phyloP scores from a whole-genome alignment of 2,888 invertebrate genomes.

The Clostera curtula region DNA sequence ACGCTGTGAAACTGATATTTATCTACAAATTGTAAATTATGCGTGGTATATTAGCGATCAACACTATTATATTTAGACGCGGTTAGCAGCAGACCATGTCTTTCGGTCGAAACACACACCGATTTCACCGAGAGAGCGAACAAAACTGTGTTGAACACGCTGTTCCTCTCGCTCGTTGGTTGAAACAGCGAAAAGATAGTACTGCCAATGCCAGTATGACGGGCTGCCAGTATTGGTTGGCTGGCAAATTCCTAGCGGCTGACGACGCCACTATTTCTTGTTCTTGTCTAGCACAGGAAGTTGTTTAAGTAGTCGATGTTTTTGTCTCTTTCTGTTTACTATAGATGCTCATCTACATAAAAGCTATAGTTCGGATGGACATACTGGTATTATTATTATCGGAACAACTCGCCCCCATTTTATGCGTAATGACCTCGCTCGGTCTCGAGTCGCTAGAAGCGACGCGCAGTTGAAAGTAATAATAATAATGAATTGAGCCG shows the following conservation, averaged over 20 bases:
- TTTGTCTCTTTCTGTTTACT: conserved; percentile 21
- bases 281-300: conserved; percentile 33
- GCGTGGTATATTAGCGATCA: conserved; percentile 24
- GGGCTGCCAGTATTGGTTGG: conserved; percentile 57
- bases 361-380: conserved; percentile 21
- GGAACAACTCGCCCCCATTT: conserved; percentile 36
- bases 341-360: conserved; percentile 23
- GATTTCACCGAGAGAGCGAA: conserved; percentile 28
- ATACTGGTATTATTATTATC: conserved; percentile 37
- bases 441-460: conserved; percentile 24
- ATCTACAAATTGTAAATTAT: conserved; percentile 39
- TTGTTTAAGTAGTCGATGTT: conserved; percentile 7
- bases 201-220: conserved; percentile 48
- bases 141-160: conserved; percentile 28
- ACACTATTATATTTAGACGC: conserved; percentile 14
- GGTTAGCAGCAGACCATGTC: conserved; percentile 15
- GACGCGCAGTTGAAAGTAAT: conserved; percentile 21
- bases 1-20: no score
- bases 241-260: conserved; percentile 49
- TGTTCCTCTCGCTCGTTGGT: conserved; percentile 50
- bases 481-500: conserved; percentile 27
- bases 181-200: conserved; percentile 30
- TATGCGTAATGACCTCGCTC: conserved; percentile 41
- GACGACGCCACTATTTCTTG: conserved; percentile 24
- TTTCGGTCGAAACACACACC: conserved; percentile 26